Conservation (phyloP, 2,888 invertebrate species). For the Drosophila percnosoma region DNA sequence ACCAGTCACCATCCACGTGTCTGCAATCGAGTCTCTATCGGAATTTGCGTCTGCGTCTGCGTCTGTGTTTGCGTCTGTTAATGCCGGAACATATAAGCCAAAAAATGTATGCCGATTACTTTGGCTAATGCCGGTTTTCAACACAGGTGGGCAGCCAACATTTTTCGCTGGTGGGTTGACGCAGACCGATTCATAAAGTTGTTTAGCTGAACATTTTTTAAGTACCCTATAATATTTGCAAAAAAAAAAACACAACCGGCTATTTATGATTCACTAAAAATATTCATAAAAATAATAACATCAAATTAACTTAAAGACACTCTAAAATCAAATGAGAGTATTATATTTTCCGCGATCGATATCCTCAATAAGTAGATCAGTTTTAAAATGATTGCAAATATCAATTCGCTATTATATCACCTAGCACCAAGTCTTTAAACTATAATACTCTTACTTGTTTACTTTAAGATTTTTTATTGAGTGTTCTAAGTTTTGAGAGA, state of each 20-base stretch:
- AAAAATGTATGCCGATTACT: slow-evolving; percentile 74
- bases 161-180: slow-evolving; percentile 25
- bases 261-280: not conserved
- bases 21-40: slow-evolving; percentile 28
- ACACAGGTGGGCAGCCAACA: slow-evolving; percentile 65
- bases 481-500: not conserved
- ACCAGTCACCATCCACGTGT: slow-evolving; percentile 62
- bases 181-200: slow-evolving; percentile 5
- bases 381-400: not conserved
- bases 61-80: slow-evolving; percentile 38
- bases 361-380: not conserved
- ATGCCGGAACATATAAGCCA: slow-evolving; percentile 75
- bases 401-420: slow-evolving; percentile 1
- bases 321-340: not conserved
- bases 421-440: not conserved
- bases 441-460: not conserved
- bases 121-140: slow-evolving; percentile 54
- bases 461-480: slow-evolving; percentile 8
- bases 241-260: not conserved
- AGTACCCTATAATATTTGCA: slow-evolving; percentile 24
- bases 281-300: not conserved
- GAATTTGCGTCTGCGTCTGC: slow-evolving; percentile 22
- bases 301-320: not conserved
- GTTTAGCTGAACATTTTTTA: slow-evolving; percentile 1
- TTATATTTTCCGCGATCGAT: not conserved